Percentiles rank a stretch among this genome's conserved stretches.
Conservation (phyloP, 2,113 vertebrate species). For the Platysteira castanea region DNA sequence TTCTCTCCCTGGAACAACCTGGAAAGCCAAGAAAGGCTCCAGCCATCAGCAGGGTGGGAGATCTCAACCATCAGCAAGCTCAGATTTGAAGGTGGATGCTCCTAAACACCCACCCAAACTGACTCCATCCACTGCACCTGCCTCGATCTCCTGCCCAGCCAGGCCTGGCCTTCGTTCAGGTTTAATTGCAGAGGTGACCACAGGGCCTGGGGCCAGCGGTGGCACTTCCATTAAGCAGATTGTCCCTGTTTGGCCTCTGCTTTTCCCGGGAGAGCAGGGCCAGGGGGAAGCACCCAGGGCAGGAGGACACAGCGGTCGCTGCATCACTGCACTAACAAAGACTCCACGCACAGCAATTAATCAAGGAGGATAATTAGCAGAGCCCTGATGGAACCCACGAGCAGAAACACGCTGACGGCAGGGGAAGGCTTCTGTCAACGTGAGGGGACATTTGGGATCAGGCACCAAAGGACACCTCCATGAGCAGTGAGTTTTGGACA, state of each 20-base stretch:
- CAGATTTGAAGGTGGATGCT: not conserved
- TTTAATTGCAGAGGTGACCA: constrained; percentile 62
- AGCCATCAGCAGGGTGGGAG: not conserved
- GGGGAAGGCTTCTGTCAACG: not conserved
- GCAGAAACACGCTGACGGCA: not conserved
- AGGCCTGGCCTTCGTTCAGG: not conserved
- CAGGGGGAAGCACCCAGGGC: not conserved
- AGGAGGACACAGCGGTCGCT: not conserved
- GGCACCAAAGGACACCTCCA: not conserved
- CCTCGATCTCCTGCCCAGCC: not conserved
- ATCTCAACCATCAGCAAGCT: not conserved
- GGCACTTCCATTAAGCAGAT: constrained; percentile 31
- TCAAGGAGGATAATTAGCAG: not conserved
- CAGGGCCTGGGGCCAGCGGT: not conserved
- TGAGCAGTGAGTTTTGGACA: not conserved
- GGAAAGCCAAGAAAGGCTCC: not conserved
- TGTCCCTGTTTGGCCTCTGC: not conserved
- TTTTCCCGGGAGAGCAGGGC: not conserved
- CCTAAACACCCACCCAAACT: not conserved
- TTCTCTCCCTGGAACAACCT: not conserved
- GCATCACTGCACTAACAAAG: not conserved
- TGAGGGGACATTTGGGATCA: not conserved
- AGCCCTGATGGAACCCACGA: accelerated
- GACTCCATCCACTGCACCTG: not conserved
- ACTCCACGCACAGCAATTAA: constrained; percentile 9